phyloP scores from a whole-genome alignment of 1,140 invertebrate species.

The Branchinecta lindahli region DNA sequence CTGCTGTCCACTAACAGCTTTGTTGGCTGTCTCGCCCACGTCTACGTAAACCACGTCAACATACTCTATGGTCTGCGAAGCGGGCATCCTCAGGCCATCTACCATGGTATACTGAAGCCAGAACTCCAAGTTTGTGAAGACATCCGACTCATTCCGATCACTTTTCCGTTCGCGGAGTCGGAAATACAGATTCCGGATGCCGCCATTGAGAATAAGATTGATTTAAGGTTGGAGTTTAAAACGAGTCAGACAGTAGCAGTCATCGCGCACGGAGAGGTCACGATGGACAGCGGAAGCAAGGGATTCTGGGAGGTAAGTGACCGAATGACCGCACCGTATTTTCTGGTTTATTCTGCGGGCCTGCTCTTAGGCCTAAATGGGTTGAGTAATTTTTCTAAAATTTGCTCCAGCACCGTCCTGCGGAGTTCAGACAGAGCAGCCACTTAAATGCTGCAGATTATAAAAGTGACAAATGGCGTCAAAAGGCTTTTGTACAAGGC shows the following conservation, averaged over 20 bases:
- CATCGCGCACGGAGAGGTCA: constrained; percentile 59
- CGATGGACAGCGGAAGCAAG: constrained; percentile 40
- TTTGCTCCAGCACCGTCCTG: constrained; percentile 23
- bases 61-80: constrained; percentile 68
- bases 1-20: constrained; percentile 40
- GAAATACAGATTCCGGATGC: constrained; percentile 40
- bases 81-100: constrained; percentile 28
- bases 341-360: not conserved
- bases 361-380: not conserved
- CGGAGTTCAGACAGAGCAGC: too few relatives aligned
- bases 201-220: constrained; percentile 47
- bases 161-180: constrained; percentile 73
- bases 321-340: constrained; percentile 17
- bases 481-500: too few relatives aligned
- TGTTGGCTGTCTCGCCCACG: constrained; percentile 72
- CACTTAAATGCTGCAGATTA: too few relatives aligned
- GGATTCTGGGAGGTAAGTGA: constrained; percentile 69
- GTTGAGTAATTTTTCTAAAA: constrained; percentile 20
- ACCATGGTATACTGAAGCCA: constrained; percentile 58
- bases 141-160: constrained; percentile 73
- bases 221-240: constrained; percentile 73
- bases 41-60: constrained; percentile 80
- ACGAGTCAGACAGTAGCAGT: constrained; percentile 65
- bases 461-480: too few relatives aligned
- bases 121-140: constrained; percentile 60